Conservation (phyloP, 2,113 vertebrate genomes). For the Erythrocercus mccallii region DNA sequence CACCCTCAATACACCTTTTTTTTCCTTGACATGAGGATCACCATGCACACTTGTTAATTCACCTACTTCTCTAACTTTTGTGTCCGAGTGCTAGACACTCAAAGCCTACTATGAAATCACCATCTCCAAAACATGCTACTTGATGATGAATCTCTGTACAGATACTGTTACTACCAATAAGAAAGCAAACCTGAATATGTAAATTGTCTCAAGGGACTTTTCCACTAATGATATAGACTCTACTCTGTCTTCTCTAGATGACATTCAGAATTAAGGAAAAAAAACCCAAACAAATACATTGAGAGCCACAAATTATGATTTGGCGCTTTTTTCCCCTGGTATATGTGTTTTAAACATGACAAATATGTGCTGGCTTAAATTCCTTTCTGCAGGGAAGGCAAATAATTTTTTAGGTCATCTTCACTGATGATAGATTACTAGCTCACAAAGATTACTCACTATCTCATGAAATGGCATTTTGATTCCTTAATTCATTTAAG, state of each 20-base stretch:
- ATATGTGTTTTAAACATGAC: background rate
- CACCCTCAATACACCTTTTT: background rate
- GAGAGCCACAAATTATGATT: background rate
- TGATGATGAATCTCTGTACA: background rate
- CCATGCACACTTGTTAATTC: background rate
- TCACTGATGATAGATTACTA: background rate
- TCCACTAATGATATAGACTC: background rate
- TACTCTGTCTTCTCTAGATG: background rate
- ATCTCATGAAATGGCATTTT: background rate
- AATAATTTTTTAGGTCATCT: background rate
- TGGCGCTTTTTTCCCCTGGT: rapidly evolving
- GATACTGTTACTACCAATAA: background rate
- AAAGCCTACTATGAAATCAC: background rate
- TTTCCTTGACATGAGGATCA: background rate
- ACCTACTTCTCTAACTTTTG: background rate
- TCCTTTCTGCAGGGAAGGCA: background rate
- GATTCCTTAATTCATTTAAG: background rate
- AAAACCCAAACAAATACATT: background rate
- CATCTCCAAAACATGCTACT: background rate
- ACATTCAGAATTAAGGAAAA: background rate
- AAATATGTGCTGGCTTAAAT: background rate
- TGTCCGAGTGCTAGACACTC: background rate
- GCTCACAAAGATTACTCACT: background rate
- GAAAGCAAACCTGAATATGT: background rate
- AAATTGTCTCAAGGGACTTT: background rate